Conservation (phyloP, 2,888 invertebrate genomes). For the Girardia tigrina region DNA sequence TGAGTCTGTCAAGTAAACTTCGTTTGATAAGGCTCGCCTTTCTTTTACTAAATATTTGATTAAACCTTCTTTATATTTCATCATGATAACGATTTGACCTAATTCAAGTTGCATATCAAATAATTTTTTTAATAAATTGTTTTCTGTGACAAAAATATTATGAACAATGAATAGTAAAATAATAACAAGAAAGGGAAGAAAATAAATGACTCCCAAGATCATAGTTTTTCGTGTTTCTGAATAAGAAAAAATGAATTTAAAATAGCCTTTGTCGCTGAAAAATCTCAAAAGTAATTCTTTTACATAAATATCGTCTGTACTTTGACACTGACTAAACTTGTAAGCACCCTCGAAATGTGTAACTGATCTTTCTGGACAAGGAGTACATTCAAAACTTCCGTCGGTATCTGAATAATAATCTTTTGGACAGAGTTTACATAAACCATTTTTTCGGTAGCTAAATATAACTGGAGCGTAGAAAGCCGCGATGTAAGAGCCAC, state of each 20-base stretch:
- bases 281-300: background rate
- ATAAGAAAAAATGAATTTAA: background rate
- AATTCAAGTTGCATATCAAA: background rate
- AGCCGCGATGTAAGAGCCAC: background rate
- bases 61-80: background rate
- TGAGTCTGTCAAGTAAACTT: background rate
- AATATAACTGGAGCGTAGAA: background rate
- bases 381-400: background rate
- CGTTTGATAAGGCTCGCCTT: background rate
- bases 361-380: background rate
- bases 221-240: background rate
- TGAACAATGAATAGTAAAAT: background rate
- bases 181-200: background rate
- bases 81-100: background rate
- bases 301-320: background rate
- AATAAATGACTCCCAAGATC: background rate
- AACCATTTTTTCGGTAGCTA: background rate
- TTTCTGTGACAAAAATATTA: background rate
- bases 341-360: background rate
- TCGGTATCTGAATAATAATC: background rate
- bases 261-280: background rate
- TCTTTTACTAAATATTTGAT: background rate
- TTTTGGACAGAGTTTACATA: background rate
- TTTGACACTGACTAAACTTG: background rate
- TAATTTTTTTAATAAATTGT: background rate